Base-by-base conservation (phyloP, 2,797 vertebrate genomes). In the Gallinago solitaria region DNA sequence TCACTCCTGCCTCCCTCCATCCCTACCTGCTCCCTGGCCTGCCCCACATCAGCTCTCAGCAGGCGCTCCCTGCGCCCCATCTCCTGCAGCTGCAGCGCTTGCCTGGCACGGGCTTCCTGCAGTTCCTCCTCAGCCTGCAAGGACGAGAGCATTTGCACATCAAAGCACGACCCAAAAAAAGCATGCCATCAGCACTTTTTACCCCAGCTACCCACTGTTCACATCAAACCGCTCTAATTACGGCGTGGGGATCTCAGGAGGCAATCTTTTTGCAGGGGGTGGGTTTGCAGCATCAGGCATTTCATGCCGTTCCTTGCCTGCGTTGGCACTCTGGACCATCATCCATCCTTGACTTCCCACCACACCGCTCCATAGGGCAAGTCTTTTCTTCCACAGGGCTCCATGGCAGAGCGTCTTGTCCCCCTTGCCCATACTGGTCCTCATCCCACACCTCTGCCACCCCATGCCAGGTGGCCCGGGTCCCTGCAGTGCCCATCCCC, bases 101-200 rank as follows among this genome's bases (percentile, higher is more conserved):
- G 97, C 96, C 61, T 98, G 88, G 95, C 95, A 28, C 97, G 79
- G 71, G 97, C 97, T 18, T 95, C 90, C 79, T 92, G 92, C 89
- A 98, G 95, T 60, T 97, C 96, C 85, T 97, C 93, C 96, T 97
- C 97, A 8, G 88, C 96, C 98, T 98, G 96, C 80, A 97, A 93
- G 11, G 43, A 82, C 0, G 4, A 89, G n/a, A 95, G 89, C 37
- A 6, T 30, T 57, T 53, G 53, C 76, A 82, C 1, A 37, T 86
- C 73, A 83, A 53, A 88, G 61, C 15, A 1, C n/a, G 5, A 9
- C 15, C 19, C 24, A 1, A 16, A 30, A 67, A 47, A 43, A 27
- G 32, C 16, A 2, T 0, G 5, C 60, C 39, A 4, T 0, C 9
- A 50, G 37, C 28, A 32, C 25, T 78, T 51, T 7, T 7, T 17